These are phyloP conservation scores for Pteropus rufus DNA, from an alignment of 2,797 vertebrate species.

Conservation along the genomic window DNA sequence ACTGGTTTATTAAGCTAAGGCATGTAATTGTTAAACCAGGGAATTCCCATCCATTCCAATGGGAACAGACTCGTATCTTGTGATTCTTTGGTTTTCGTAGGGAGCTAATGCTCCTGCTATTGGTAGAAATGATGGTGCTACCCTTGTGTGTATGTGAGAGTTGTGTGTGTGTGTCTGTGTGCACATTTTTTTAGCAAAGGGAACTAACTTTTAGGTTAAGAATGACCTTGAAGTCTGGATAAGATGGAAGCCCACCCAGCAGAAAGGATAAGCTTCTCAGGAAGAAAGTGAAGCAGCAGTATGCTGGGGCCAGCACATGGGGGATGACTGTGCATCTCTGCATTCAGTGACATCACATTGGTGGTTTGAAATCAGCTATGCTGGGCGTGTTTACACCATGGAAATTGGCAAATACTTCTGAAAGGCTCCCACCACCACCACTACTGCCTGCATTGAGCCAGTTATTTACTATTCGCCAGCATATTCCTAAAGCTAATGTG, in stretches of 20 bases:
- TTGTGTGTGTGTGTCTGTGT: too few relatives aligned
- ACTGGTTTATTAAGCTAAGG: background rate
- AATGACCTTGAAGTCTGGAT: background rate
- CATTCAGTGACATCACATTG: background rate
- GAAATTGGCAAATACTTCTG: background rate
- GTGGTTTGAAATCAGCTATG: background rate
- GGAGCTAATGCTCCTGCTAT: background rate
- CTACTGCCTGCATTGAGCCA: background rate
- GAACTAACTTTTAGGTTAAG: background rate
- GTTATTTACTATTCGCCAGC: background rate
- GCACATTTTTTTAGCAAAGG: background rate
- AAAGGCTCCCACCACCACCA: background rate
- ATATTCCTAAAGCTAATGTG: background rate
- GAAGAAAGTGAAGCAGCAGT: background rate
- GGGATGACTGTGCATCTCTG: background rate
- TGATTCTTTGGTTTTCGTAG: background rate
- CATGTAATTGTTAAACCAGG: background rate
- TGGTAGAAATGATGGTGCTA: background rate
- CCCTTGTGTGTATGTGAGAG: background rate
- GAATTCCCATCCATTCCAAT: background rate
- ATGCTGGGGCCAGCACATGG: background rate
- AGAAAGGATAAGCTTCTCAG: background rate
- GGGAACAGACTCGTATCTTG: background rate
- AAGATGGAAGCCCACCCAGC: background rate
- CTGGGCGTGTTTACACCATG: background rate